A percentile compares a stretch with the other conserved stretches of the same genome.
phyloP scores from a whole-genome alignment of 92 coral and sea anemone species.

The Plumapathes pennacea region DNA sequence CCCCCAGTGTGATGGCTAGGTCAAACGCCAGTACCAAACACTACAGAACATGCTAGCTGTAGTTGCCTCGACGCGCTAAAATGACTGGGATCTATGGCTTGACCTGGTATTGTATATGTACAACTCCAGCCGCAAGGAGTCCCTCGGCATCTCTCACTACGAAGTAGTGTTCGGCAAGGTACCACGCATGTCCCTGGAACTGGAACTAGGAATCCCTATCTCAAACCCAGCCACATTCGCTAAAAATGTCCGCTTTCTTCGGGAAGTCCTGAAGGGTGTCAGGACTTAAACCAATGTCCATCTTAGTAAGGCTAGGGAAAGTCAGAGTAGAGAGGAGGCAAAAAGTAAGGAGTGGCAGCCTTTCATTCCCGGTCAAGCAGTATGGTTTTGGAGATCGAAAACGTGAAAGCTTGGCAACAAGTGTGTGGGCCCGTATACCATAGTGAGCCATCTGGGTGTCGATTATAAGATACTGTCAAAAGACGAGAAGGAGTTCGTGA shows the following conservation, averaged over 20 bases:
- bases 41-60: slow-evolving; percentile 45
- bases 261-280: slow-evolving; percentile 15
- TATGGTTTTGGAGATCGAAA: slow-evolving; percentile 39
- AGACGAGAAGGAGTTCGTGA: slow-evolving; percentile 19
- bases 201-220: slow-evolving; percentile 42
- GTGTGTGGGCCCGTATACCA: slow-evolving; percentile 44
- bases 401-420: slow-evolving; percentile 43
- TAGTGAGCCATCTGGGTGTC: slow-evolving; percentile 28
- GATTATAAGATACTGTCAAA: slow-evolving; percentile 29
- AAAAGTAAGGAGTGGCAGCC: too few relatives aligned
- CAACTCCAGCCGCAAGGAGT: slow-evolving; percentile 50
- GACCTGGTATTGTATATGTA: slow-evolving; percentile 35
- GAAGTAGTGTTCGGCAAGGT: slow-evolving; percentile 52
- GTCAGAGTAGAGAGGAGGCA: background rate
- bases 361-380: too few relatives aligned
- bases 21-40: slow-evolving; percentile 49
- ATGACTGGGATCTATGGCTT: slow-evolving; percentile 53
- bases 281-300: slow-evolving; percentile 11
- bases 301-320: slow-evolving; percentile 9
- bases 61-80: slow-evolving; percentile 19
- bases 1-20: slow-evolving; percentile 42
- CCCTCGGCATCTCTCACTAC: slow-evolving; percentile 22
- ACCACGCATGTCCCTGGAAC: slow-evolving; percentile 47
- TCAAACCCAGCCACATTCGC: slow-evolving; percentile 4
- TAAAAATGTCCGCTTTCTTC: slow-evolving; percentile 3